Base-by-base conservation (phyloP, 2,888 invertebrate genomes). In the Brachyptera risi region DNA sequence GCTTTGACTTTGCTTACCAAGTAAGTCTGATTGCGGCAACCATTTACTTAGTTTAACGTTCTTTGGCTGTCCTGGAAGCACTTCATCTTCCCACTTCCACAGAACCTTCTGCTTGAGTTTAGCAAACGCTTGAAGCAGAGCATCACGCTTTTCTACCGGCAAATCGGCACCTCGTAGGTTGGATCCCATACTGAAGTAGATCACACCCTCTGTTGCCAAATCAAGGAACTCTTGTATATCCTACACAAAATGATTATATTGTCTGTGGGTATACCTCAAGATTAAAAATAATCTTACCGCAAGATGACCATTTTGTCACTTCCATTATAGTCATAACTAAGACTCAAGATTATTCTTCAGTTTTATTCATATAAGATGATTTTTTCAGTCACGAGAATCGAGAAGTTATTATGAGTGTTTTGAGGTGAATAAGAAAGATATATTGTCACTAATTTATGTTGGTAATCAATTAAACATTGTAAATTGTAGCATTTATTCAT, bases 21-120 rank as follows among this genome's bases (percentile, higher is more conserved):
- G 61, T 15, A 71, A 58, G 59, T 71, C 70, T 47, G 69, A 69
- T 60, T 71, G 72, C 1, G 71, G 69, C n/a, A 70, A 62, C 71
- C 70, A 72, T 50, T 68, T 67, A 23, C 61, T 57, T 13, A 70
- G 47, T 37, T 65, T 66, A 0, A 72, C 68, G 60, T 72, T 71
- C 26, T 56, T 35, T 0, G 71, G 68, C 15, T 68, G 37, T 49
- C 67, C 67, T 0, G 56, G 60, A 66, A 70, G 66, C 17, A 42
- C 59, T 7, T 69, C 70, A 4, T 63, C 63, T 57, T 67, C 68
- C 67, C 67, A 68, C 61, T 69, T 70, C 69, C 69, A 70, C 9
- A 72, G 44, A 1, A 71, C 69, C 21, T 65, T 62, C 61, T 70
- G 69, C 44, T 68, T 68, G 59, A 72, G 58, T 47, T 66, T 62